Evolutionary conservation across 2,888 invertebrate species (phyloP), one percentile per base, ranked within the genome.

Genomic region (Sminthurides aquaticus): DNA sequence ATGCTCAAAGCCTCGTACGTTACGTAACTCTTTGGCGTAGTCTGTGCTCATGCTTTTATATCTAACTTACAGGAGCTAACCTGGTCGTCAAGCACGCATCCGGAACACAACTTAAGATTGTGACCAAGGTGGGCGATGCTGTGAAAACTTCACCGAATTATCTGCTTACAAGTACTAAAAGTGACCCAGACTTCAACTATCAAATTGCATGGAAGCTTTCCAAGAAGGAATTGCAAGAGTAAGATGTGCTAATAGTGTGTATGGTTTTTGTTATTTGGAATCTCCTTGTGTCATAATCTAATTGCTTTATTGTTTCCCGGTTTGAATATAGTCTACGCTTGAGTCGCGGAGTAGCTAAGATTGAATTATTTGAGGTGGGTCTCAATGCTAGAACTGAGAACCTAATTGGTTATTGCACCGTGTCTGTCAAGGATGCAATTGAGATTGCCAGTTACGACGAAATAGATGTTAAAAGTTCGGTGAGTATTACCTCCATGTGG

Each of bases 191-290:
- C n/a, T 60, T 60, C 54, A 60, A 60, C 27, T 49, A 49, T 11
- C 60, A 60, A 27, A 28, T 54, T 52, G 60, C 60, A 1, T 60
- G 60, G 60, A 60, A 60, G 27, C 29, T 60, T 22, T 27, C 25
- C 52, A 60, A 60, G 29, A 60, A 60, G 29, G 25, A 60, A 27
- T 60, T 60, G 15, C 60, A 60, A 11, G 60, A 60, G 60, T 60
- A 52, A 52, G 11, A 2, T 34, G 15, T 34, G 43, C n/a, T n/a
- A n/a, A n/a, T n/a, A n/a, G n/a, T n/a, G n/a, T n/a, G n/a, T n/a
- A n/a, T n/a, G n/a, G n/a, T n/a, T n/a, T n/a, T n/a, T n/a, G n/a
- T n/a, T n/a, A n/a, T n/a, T n/a, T n/a, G n/a, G n/a, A n/a, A n/a
- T n/a, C n/a, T n/a, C n/a, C n/a, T n/a, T n/a, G n/a, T n/a, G n/a